phyloP scores from a whole-genome alignment of 2,797 vertebrate genomes.

The Ctenosaura bakeri region DNA sequence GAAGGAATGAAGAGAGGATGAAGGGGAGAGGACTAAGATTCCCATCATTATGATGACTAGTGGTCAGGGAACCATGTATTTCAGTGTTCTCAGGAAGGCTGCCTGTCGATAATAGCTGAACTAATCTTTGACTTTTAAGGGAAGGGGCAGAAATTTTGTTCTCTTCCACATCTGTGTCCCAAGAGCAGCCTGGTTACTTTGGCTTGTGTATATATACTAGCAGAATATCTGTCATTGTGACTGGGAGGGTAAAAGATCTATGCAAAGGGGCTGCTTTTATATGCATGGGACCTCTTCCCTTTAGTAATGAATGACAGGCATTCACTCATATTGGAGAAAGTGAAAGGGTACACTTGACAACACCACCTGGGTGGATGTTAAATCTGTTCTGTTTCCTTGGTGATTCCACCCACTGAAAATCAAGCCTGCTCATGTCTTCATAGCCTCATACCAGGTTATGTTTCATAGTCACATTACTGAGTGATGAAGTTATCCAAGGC shows the following conservation, averaged over 20 bases:
- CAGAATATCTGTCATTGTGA: background rate
- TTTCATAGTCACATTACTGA: background rate
- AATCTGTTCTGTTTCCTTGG: background rate
- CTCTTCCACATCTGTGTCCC: too few relatives aligned
- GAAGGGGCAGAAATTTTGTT: background rate
- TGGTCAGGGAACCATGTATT: background rate
- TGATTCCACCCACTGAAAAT: conserved; percentile 1
- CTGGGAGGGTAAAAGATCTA: background rate
- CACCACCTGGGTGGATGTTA: background rate
- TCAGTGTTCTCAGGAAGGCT: background rate
- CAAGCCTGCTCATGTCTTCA: background rate
- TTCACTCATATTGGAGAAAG: background rate
- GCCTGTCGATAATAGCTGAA: background rate
- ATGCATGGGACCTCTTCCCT: background rate
- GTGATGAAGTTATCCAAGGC: background rate
- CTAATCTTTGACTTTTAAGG: too few relatives aligned
- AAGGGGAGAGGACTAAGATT: background rate
- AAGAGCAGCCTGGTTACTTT: background rate
- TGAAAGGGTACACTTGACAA: background rate
- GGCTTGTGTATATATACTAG: too few relatives aligned
- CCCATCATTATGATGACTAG: background rate
- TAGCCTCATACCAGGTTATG: background rate
- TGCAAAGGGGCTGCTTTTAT: background rate
- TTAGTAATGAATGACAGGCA: background rate
- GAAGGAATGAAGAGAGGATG: background rate